Base-by-base conservation (phyloP, 2,888 invertebrate species). In the Agrotis puta region DNA sequence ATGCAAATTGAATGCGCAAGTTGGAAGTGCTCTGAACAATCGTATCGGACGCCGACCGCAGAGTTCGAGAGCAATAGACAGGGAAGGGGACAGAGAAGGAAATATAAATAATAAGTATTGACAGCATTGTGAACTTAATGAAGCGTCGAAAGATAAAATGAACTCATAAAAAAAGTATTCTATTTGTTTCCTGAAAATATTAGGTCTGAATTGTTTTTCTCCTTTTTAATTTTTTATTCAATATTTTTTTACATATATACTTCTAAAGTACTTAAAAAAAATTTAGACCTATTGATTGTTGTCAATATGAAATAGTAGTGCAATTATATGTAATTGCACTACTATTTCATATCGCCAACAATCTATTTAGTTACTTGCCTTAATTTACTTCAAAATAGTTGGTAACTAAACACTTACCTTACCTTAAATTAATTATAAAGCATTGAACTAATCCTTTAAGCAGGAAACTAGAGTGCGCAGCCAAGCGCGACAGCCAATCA, bases 1-100 rank as follows among this genome's bases (percentile, higher is more conserved):
- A 93, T 92, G 92, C 91, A 92, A 93, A 93, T 91, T 93, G 93
- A 93, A 93, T 93, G 92, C 92, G 83, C 91, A 90, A 92, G 90
- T 94, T 92, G 86, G 88, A 90, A 93, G 91, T 91, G 89, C 93
- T 88, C 83, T 74, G 88, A 88, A 91, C 91, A 93, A 92, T 91
- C 90, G 91, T 93, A 93, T 92, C 93, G 90, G 88, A 85, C 87
- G 84, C 79, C 72, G 79, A 81, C 20, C 27, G 39, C 64, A 88
- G 90, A 84, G 53, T 45, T 76, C 70, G 2, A 39, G 67, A 80
- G 6, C 33, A 2, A 16, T 86, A 88, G 88, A 86, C 43, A 1
- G 24, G 70, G 13, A 24, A 0, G 0, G 9, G 6, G 9, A 13
- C 48, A 54, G 11, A 22, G 1, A 13, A 5, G 54, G 11, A 2